Evolutionary conservation across 1,140 invertebrate species (phyloP).

Genomic region (Orius insidiosus): DNA sequence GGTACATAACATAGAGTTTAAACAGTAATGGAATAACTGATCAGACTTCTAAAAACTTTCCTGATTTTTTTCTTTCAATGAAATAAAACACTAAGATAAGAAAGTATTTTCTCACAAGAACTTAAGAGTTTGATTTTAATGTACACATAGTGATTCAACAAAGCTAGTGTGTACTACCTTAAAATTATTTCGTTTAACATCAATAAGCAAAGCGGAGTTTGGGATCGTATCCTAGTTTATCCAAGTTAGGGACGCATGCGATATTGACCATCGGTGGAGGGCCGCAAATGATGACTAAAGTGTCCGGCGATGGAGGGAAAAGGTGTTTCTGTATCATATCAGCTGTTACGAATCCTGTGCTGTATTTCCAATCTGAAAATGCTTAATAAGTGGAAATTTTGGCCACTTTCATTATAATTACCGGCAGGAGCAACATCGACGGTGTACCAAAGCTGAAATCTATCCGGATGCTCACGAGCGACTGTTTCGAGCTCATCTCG

Average conservation of each 20-base stretch:
- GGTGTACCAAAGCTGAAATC: constrained; percentile 90
- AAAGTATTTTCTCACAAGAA: no score
- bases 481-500: constrained; percentile 76
- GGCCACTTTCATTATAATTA: no score
- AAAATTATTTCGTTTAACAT: constrained; percentile 18
- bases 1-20: no score
- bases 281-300: constrained; percentile 82
- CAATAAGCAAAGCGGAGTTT: constrained; percentile 78
- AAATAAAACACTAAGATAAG: no score
- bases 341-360: constrained; percentile 79
- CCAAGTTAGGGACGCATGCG: constrained; percentile 85
- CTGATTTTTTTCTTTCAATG: no score
- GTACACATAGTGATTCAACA: no score
- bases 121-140: no score
- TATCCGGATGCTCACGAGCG: constrained; percentile 47
- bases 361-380: constrained; percentile 73
- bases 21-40: no score
- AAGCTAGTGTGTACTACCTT: not conserved
- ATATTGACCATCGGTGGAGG: constrained; percentile 99
- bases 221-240: constrained; percentile 71
- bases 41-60: no score
- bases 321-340: constrained; percentile 82
- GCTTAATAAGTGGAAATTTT: constrained; percentile 13
- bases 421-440: constrained; percentile 64
- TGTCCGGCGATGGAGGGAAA: constrained; percentile 64